Conservation (phyloP, 2,797 vertebrate species). For the Pempheris klunzingeri region DNA sequence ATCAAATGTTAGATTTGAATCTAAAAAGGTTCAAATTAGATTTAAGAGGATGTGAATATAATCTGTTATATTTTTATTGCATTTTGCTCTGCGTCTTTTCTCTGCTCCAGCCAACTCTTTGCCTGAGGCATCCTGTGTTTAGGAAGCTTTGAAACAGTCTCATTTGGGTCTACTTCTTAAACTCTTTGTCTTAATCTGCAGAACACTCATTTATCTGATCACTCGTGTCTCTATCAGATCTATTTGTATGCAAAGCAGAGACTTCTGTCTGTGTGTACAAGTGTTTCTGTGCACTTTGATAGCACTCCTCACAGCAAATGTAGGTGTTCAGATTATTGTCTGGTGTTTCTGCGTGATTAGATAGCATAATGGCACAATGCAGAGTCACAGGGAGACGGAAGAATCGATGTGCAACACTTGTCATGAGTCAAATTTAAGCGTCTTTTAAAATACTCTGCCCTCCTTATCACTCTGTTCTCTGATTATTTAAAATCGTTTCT, state of each 20-base stretch:
- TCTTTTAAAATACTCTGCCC: conserved; percentile 33
- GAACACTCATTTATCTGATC: conserved; percentile 72
- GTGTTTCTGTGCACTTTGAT: conserved; percentile 35
- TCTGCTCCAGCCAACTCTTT: conserved; percentile 27
- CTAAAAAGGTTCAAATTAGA: background rate
- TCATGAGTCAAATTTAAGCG: conserved; percentile 36
- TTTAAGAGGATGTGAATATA: conserved; percentile 27
- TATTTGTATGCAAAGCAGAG: conserved; percentile 67
- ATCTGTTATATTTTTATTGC: conserved; percentile 20
- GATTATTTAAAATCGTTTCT: conserved; percentile 3
- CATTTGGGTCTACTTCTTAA: conserved; percentile 63
- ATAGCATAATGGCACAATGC: conserved; percentile 28
- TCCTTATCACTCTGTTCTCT: conserved; percentile 12
- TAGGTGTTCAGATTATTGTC: conserved; percentile 14
- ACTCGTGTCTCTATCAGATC: conserved; percentile 53
- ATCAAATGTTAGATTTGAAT: conserved; percentile 19
- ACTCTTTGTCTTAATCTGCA: conserved; percentile 71
- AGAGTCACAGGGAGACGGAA: background rate
- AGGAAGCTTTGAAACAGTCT: conserved; percentile 64
- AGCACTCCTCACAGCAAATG: conserved; percentile 32
- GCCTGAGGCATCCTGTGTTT: conserved; percentile 52
- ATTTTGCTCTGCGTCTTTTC: conserved; percentile 16
- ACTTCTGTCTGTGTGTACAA: conserved; percentile 24
- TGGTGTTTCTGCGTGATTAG: conserved; percentile 22
- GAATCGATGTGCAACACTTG: conserved; percentile 27